phyloP scores from a whole-genome alignment of 2,113 vertebrate genomes.

The Triplophysa tibetana region DNA sequence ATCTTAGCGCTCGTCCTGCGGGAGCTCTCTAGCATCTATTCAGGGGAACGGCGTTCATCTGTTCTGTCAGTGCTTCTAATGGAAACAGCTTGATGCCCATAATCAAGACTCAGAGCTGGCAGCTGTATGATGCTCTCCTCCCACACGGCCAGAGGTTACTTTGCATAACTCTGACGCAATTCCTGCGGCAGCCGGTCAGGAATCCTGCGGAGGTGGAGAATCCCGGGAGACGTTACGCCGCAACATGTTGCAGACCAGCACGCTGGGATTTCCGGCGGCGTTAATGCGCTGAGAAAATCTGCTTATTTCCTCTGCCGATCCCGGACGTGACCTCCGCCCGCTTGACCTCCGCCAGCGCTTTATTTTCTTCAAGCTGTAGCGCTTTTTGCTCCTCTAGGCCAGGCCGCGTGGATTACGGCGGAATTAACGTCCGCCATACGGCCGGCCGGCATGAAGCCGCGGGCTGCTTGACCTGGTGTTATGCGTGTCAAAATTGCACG shows the following conservation, averaged over 20 bases:
- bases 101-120: neutral
- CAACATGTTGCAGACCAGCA: slow-evolving; percentile 2
- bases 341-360: slow-evolving; percentile 28
- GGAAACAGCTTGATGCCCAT: slow-evolving; percentile 13
- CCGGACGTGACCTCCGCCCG: slow-evolving; percentile 35
- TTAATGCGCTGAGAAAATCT: slow-evolving; percentile 35
- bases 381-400: neutral
- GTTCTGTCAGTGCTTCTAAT: slow-evolving; percentile 1
- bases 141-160: slow-evolving; percentile 15
- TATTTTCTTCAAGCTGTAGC: slow-evolving; percentile 7
- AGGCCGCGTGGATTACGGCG: neutral
- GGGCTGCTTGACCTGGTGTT: neutral
- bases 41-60: neutral
- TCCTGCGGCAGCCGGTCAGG: neutral
- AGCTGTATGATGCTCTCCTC: neutral
- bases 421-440: slow-evolving; percentile 7
- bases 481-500: neutral
- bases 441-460: neutral
- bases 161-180: slow-evolving; percentile 12
- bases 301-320: slow-evolving; percentile 20
- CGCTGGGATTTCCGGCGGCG: neutral
- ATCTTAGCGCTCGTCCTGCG: neutral
- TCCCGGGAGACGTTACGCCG: slow-evolving; percentile 23
- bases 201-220: slow-evolving; percentile 12
- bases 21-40: slow-evolving; percentile 32